phyloP scores from a whole-genome alignment of 2,113 vertebrate genomes.

The Narcine bancroftii region DNA sequence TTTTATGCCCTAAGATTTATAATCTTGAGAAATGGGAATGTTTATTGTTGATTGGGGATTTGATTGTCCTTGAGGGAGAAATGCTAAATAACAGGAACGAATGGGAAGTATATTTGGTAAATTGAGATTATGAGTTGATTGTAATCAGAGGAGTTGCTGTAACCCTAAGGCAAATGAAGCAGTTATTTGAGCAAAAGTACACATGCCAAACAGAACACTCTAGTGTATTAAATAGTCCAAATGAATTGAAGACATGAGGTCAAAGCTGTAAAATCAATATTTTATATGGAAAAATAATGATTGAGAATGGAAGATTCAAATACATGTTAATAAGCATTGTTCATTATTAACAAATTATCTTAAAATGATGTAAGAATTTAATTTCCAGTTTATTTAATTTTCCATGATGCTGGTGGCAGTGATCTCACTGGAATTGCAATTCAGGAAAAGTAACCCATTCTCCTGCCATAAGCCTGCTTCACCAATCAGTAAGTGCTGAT shows the following conservation, averaged over 20 bases:
- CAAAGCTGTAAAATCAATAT: neutral
- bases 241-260: neutral
- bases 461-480: neutral
- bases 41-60: neutral
- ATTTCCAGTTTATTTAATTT: neutral
- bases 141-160: neutral
- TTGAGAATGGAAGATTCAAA: neutral
- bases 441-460: neutral
- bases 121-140: neutral
- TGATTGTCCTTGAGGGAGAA: neutral
- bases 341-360: neutral
- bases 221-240: neutral
- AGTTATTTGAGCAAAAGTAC: neutral
- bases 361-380: neutral
- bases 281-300: neutral
- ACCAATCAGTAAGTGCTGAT: neutral
- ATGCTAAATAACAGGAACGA: slow-evolving; percentile 15
- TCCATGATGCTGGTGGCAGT: neutral
- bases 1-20: neutral
- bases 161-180: neutral
- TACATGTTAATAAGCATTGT: neutral
- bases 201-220: neutral
- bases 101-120: neutral
- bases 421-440: neutral
- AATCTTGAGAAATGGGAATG: neutral